Base-by-base conservation (phyloP, 2,888 invertebrate genomes). In the Fragum fragum region DNA sequence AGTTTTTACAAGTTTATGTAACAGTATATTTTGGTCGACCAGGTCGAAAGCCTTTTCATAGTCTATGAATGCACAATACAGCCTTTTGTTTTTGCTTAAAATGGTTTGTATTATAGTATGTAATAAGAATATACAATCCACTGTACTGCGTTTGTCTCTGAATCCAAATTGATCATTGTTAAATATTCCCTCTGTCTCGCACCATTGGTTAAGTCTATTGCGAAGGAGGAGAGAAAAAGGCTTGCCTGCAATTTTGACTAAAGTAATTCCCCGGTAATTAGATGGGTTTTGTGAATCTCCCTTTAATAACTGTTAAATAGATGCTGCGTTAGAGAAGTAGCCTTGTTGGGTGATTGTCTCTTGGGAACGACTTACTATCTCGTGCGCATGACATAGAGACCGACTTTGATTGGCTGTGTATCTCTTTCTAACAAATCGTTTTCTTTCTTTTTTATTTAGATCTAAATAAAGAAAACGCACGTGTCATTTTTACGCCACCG, bases 21-120 rank as follows among this genome's bases (percentile, higher is more conserved):
- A 59, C 26, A 59, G 29, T 28, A 21, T 21, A 59, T 59, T 21
- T 59, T 21, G 11, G 14, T n/a, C 21, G 14, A 59, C 61, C 11
- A 21, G 11, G 18, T 59, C 61, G 18, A 59, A 59, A 21, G 61
- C 61, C 29, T 26, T 59, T 59, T 59, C 26, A 59, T 59, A 69
- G 21, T 47, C 69, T 21, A 69, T 47, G 21, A 69, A 69, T 18
- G 28, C 47, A 69, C 69, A 69, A 21, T 26, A 69, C 42, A 69
- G 26, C 18, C n/a, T 42, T 21, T n/a, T 21, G 7, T 69, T 69
- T 26, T 42, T 42, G 21, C 21, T 21, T 42, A 69, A 42, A 42
- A 69, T 47, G 9, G 29, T 69, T 69, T 42, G 69, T 23, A 69
- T 69, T n/a, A 47, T 69, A 26, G 26, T 23, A 23, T 21, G 69